A percentile compares a stretch with the other conserved stretches of the same genome.
phyloP scores from a whole-genome alignment of 2,113 vertebrate species.

The Bos indicus region DNA sequence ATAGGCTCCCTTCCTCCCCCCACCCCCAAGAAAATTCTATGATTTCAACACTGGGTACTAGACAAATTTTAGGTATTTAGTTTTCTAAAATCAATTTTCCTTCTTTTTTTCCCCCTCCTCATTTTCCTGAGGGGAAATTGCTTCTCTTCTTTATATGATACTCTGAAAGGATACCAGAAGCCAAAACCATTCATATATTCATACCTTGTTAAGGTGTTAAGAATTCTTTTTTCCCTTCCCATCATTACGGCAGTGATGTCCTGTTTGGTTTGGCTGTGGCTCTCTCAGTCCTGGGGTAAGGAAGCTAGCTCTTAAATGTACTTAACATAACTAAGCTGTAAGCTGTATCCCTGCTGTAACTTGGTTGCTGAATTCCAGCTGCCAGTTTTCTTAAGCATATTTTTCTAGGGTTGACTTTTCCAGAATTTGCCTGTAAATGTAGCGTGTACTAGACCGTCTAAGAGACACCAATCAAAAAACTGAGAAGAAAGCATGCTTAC shows the following conservation, averaged over 20 bases:
- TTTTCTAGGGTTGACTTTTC: neutral
- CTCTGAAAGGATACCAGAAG: neutral
- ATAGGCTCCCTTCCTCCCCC: neutral
- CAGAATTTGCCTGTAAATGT: neutral
- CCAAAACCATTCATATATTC: neutral
- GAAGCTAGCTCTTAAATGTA: neutral
- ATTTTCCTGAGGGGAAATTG: neutral
- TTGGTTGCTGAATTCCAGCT: neutral
- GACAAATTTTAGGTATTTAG: neutral
- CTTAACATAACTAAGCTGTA: neutral
- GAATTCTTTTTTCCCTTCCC: neutral
- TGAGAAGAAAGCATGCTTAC: neutral
- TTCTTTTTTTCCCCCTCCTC: neutral
- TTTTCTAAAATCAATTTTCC: neutral
- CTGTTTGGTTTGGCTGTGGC: neutral
- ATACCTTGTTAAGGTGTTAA: neutral
- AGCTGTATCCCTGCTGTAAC: neutral
- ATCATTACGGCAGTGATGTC: neutral
- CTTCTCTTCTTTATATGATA: neutral
- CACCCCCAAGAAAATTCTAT: neutral
- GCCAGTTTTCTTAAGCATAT: neutral
- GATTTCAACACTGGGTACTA: neutral
- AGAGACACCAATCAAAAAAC: neutral
- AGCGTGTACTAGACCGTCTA: neutral
- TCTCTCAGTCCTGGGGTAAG: neutral